Percentiles rank a stretch among this genome's conserved stretches.
phyloP scores from a whole-genome alignment of 2,888 invertebrate genomes.

The Caenorhabditis doughertyi region DNA sequence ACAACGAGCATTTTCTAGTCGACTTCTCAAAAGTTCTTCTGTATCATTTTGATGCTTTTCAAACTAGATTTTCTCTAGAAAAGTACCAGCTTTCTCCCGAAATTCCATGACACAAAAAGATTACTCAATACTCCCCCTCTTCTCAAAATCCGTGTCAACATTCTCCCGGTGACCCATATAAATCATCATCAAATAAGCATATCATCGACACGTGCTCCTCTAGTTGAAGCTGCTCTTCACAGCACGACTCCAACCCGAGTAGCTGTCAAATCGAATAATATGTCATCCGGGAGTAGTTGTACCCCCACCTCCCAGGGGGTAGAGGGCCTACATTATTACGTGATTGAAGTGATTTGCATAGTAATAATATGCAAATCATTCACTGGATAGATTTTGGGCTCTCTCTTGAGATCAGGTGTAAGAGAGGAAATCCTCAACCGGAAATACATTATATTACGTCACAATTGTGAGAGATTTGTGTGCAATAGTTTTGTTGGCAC shows the following conservation, averaged over 20 bases:
- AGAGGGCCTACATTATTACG: constrained; percentile 34
- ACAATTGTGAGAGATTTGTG: constrained; percentile 9
- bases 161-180: not conserved
- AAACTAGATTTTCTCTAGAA: no score
- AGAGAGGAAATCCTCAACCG: constrained; percentile 9
- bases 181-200: constrained; percentile 7
- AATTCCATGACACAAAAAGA: no score
- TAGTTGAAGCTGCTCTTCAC: constrained; percentile 14
- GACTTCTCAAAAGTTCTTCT: no score
- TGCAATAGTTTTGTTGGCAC: constrained; percentile 42
- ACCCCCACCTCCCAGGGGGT: not conserved
- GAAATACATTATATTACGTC: constrained; percentile 57
- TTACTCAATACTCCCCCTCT: not conserved
- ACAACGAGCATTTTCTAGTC: no score
- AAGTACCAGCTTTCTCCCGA: no score
- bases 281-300: not conserved
- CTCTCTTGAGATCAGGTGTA: not conserved
- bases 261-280: constrained; percentile 58
- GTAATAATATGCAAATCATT: constrained; percentile 38
- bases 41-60: no score
- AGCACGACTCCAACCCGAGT: constrained; percentile 48
- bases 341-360: constrained; percentile 60
- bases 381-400: not conserved
- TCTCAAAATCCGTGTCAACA: not conserved
- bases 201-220: constrained; percentile 1